Percentiles rank a stretch among this genome's conserved stretches.
Evolutionary conservation across 2,888 invertebrate genomes (phyloP).

Genomic region (Cataglyphis albicans): DNA sequence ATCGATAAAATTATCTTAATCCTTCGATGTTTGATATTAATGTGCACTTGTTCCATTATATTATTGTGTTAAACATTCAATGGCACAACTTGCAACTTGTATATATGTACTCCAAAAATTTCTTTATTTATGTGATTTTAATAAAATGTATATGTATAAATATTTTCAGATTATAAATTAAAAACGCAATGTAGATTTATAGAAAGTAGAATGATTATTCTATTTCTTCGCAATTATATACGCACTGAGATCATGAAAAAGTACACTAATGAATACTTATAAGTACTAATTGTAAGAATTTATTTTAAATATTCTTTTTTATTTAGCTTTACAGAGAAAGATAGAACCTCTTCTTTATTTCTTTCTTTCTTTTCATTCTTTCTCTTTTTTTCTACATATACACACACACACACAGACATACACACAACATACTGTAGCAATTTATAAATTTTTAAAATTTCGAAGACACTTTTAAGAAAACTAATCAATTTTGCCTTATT

Average conservation of each 20-base stretch:
- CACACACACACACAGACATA: too few species aligned
- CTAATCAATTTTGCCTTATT: too few species aligned
- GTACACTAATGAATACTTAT: background rate
- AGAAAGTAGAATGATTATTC: background rate
- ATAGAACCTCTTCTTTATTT: too few species aligned
- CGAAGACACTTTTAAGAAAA: too few species aligned
- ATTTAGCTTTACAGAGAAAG: too few species aligned
- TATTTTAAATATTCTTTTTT: too few species aligned
- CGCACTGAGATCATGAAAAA: background rate
- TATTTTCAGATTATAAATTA: background rate
- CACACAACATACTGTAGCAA: too few species aligned
- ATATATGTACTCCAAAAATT: background rate
- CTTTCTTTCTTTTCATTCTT: too few species aligned
- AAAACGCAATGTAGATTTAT: background rate
- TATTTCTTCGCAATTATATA: background rate
- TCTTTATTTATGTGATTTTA: background rate
- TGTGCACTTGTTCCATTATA: too few species aligned
- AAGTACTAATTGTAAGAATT: too few species aligned
- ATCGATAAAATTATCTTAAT: slow-evolving; percentile 72
- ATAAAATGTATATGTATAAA: background rate
- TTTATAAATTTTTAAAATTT: too few species aligned
- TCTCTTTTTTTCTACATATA: too few species aligned
- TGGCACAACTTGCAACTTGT: background rate
- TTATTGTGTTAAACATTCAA: background rate
- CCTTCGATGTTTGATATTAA: background rate